Percentiles rank a stretch among this genome's conserved stretches.
These are phyloP conservation scores for Sciurus vulgaris DNA, from an alignment of 2,797 vertebrate species.

Conservation along the genomic window DNA sequence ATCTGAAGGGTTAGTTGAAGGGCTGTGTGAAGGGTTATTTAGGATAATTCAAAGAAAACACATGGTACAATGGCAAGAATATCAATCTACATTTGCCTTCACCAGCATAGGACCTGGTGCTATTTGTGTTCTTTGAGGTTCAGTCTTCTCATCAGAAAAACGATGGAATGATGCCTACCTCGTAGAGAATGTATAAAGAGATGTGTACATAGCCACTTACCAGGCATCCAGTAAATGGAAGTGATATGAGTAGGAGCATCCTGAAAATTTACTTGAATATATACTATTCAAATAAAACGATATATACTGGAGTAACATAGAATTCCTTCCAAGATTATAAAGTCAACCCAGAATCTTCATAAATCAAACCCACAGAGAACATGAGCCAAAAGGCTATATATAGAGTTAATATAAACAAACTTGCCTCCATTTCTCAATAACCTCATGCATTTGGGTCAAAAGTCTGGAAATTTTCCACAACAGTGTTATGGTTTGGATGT, in stretches of 20 bases:
- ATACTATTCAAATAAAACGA: background rate
- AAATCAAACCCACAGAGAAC: constrained; percentile 18
- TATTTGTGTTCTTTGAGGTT: background rate
- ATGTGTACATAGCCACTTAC: background rate
- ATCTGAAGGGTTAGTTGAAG: background rate
- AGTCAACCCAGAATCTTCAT: background rate
- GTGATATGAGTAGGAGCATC: no score
- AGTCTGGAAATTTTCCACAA: constrained; percentile 39
- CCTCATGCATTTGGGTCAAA: background rate
- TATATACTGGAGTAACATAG: background rate
- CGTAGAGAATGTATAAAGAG: background rate
- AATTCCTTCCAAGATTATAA: constrained; percentile 50
- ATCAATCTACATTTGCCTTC: background rate
- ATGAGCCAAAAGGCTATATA: background rate
- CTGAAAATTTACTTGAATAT: background rate
- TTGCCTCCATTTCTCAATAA: background rate
- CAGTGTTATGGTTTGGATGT: background rate
- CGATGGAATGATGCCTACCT: background rate
- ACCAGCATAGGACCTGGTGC: background rate
- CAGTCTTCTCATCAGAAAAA: background rate
- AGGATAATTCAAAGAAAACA: background rate
- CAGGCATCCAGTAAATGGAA: background rate
- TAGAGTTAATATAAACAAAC: background rate
- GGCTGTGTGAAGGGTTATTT: background rate
- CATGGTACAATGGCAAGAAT: background rate